Percentiles rank a stretch among this genome's conserved stretches.
Evolutionary conservation across 1,140 invertebrate genomes (phyloP).

Genomic region (Drosophila biarmipes): DNA sequence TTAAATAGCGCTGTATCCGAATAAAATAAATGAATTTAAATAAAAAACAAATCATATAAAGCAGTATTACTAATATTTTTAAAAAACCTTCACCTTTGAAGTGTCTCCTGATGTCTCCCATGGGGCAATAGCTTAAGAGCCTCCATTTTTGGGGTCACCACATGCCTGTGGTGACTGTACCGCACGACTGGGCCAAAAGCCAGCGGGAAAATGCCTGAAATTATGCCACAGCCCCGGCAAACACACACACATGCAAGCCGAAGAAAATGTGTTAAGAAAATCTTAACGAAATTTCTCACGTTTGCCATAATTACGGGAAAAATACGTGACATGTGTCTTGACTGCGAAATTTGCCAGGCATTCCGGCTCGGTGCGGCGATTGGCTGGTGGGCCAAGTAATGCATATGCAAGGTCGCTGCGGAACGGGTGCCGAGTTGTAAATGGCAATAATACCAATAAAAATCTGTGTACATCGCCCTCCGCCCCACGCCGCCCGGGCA

Average conservation of each 20-base stretch:
- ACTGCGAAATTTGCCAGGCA: constrained; percentile 64
- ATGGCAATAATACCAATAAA: constrained; percentile 73
- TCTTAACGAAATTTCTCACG: constrained; percentile 84
- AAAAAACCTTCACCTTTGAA: not conserved
- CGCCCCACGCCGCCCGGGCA: not conserved
- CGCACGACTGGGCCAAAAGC: constrained; percentile 16
- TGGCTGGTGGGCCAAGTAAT: constrained; percentile 24
- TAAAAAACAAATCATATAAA: not conserved
- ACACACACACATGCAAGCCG: not conserved
- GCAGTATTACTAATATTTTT: not conserved
- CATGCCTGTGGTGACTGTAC: constrained; percentile 34
- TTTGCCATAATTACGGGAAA: constrained; percentile 83
- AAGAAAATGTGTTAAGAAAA: constrained; percentile 77
- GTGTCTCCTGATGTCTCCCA: not conserved
- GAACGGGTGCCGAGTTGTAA: constrained; percentile 58
- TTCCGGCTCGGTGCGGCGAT: not conserved
- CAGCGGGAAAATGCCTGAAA: constrained; percentile 69
- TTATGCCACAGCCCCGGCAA: constrained; percentile 43
- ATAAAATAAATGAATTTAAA: not conserved
- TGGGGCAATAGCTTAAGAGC: not conserved
- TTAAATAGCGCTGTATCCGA: not conserved
- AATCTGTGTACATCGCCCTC: constrained; percentile 58
- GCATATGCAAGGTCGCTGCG: constrained; percentile 25
- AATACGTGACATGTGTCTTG: constrained; percentile 83
- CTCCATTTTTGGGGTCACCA: not conserved